Conservation (phyloP, 2,797 vertebrate species). For the Trachurus trachurus region DNA sequence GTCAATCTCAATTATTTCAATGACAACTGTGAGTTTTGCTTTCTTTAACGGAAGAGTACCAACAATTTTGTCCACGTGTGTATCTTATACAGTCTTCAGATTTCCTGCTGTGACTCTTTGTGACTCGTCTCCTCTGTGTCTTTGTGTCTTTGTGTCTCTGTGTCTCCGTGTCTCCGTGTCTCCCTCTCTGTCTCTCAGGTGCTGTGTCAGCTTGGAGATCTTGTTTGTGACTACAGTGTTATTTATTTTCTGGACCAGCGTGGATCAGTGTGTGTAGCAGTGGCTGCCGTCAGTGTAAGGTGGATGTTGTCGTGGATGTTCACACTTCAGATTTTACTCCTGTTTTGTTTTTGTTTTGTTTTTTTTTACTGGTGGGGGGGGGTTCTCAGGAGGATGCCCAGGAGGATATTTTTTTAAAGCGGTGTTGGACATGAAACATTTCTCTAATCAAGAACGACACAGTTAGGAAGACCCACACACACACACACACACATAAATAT, state of each 20-base stretch:
- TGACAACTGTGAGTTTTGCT: no score
- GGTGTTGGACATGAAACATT: constrained; percentile 44
- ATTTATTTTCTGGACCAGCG: constrained; percentile 86
- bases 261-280: constrained; percentile 83
- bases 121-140: constrained; percentile 4
- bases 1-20: no score
- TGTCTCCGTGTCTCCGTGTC: constrained; percentile 16
- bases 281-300: constrained; percentile 62
- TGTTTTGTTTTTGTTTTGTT: constrained; percentile 49
- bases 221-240: constrained; percentile 89
- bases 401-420: constrained; percentile 58
- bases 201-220: constrained; percentile 83
- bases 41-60: no score
- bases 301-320: constrained; percentile 62
- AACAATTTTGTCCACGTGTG: no score
- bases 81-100: not conserved
- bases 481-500: constrained; percentile 24
- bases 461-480: constrained; percentile 53
- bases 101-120: not conserved
- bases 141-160: constrained; percentile 18
- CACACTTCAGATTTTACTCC: constrained; percentile 67
- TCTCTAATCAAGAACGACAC: constrained; percentile 48
- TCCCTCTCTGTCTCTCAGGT: constrained; percentile 79
- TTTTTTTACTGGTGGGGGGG: constrained; percentile 34
- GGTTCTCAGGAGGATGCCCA: constrained; percentile 86